phyloP scores from a whole-genome alignment of 2,113 vertebrate genomes.

The Alosa alosa region DNA sequence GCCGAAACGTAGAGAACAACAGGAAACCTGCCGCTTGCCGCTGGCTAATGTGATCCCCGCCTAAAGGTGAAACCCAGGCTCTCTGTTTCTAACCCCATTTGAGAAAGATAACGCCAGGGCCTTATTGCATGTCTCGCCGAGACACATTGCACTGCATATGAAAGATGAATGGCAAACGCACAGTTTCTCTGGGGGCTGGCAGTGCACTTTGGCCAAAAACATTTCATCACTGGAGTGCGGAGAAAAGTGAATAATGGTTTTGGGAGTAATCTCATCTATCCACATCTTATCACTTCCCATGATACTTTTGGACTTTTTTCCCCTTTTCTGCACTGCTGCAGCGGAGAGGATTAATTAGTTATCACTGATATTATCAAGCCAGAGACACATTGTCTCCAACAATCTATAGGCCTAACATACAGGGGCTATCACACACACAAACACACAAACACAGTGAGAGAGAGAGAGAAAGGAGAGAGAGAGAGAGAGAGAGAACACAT shows the following conservation, averaged over 20 bases:
- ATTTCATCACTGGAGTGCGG: background rate
- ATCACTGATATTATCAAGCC: background rate
- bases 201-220: background rate
- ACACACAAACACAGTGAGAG: background rate
- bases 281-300: slow-evolving; percentile 6
- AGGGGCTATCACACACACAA: background rate
- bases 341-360: background rate
- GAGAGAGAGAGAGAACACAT: background rate
- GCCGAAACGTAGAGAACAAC: too few species aligned
- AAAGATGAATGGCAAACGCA: slow-evolving; percentile 1
- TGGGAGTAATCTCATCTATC: slow-evolving; percentile 4
- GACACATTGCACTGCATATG: background rate
- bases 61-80: background rate
- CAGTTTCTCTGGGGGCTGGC: background rate
- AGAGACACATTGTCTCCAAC: background rate
- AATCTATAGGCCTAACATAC: background rate
- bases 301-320: background rate
- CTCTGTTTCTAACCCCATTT: background rate
- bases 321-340: background rate
- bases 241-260: slow-evolving; percentile 3
- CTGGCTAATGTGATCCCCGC: too few species aligned
- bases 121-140: background rate
- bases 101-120: background rate
- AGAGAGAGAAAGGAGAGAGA: background rate
- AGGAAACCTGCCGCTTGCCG: too few species aligned